These are phyloP conservation scores for Nannobrachium achirus DNA, from an alignment of 2,113 vertebrate species.

Conservation along the genomic window DNA sequence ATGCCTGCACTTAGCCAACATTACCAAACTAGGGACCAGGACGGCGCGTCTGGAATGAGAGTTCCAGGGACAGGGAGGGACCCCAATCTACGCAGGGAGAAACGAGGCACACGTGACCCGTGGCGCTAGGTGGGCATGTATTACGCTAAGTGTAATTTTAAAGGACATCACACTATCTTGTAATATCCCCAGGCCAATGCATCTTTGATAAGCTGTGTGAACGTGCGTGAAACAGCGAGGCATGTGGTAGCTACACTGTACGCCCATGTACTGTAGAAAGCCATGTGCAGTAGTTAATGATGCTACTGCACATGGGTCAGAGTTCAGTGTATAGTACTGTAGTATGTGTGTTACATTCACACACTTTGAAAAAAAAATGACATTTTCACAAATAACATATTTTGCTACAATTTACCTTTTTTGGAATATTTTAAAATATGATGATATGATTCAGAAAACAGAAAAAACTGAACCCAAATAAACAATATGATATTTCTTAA, in stretches of 20 bases:
- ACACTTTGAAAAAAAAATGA: no score
- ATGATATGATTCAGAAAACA: no score
- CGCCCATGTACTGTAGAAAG: constrained; percentile 19
- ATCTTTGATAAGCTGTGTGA: constrained; percentile 18
- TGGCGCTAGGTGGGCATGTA: constrained; percentile 8
- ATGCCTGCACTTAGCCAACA: constrained; percentile 61
- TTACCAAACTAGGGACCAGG: constrained; percentile 57
- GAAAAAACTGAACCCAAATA: no score
- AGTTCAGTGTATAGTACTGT: constrained; percentile 25
- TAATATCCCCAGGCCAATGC: not conserved
- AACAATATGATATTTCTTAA: no score
- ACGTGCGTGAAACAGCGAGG: constrained; percentile 23
- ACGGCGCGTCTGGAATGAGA: constrained; percentile 22
- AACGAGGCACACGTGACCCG: constrained; percentile 26
- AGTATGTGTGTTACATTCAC: not conserved
- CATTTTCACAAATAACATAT: no score
- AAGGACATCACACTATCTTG: constrained; percentile 5
- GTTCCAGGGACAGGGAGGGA: constrained; percentile 26
- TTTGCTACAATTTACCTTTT: no score
- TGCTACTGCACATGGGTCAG: constrained; percentile 6
- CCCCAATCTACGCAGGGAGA: constrained; percentile 2
- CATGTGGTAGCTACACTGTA: not conserved
- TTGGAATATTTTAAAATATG: no score
- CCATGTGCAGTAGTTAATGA: constrained; percentile 35
- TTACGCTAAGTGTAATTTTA: constrained; percentile 21